Evolutionary conservation across 2,113 vertebrate genomes (phyloP).

Genomic region (Balaenoptera acutorostrata): DNA sequence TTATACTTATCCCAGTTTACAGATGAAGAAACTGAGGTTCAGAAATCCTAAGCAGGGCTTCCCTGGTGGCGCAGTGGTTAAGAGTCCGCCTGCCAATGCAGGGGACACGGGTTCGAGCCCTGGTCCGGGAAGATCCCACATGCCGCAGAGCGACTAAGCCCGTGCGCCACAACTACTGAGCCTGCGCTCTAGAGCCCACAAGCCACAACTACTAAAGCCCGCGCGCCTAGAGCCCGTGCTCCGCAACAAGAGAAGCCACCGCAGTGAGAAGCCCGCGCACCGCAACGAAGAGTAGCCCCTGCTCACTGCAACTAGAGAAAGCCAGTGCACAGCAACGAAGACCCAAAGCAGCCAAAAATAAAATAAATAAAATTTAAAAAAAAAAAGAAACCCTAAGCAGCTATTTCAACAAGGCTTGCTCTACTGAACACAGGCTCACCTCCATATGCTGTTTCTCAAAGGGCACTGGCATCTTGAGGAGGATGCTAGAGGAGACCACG

Average conservation of each 20-base stretch:
- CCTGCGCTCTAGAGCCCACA: no score
- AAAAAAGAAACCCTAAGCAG: not conserved
- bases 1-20: not conserved
- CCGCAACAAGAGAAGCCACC: no score
- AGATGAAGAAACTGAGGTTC: not conserved
- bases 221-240: no score
- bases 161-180: no score
- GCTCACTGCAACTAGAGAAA: no score
- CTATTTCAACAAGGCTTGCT: not conserved
- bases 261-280: no score
- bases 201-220: no score
- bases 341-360: no score
- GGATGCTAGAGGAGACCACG: not conserved
- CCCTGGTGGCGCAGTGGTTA: not conserved
- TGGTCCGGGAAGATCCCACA: not conserved
- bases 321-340: no score
- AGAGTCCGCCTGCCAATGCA: not conserved
- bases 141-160: no score
- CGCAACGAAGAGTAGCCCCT: no score
- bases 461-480: not conserved
- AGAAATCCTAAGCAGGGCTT: not conserved
- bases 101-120: not conserved
- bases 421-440: not conserved
- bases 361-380: no score
- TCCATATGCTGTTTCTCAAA: not conserved